phyloP scores from a whole-genome alignment of 2,888 invertebrate genomes.

The Synergus itoensis region DNA sequence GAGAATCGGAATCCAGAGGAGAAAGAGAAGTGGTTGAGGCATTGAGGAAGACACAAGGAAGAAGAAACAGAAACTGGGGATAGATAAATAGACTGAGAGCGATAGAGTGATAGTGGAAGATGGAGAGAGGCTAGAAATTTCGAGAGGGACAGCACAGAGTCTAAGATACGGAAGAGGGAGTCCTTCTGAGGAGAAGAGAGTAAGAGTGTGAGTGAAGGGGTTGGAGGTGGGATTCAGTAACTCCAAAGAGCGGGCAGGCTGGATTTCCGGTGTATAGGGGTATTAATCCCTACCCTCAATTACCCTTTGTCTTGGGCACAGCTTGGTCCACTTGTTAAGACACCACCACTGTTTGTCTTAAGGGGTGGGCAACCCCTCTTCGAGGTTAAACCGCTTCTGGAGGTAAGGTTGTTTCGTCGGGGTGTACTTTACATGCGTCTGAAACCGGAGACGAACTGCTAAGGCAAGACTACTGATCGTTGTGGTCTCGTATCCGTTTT shows the following conservation, averaged over 20 bases:
- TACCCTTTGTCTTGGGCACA: slow-evolving; percentile 78
- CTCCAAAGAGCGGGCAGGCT: slow-evolving; percentile 68
- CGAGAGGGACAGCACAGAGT: slow-evolving; percentile 51
- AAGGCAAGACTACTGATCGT: slow-evolving; percentile 76
- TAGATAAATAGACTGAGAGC: slow-evolving; percentile 45
- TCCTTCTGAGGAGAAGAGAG: slow-evolving; percentile 54
- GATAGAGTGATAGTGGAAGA: slow-evolving; percentile 45
- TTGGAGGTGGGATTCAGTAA: slow-evolving; percentile 60
- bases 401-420: slow-evolving; percentile 72
- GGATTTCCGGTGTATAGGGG: slow-evolving; percentile 77
- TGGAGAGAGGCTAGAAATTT: slow-evolving; percentile 51
- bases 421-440: slow-evolving; percentile 75
- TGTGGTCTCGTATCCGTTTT: slow-evolving; percentile 70
- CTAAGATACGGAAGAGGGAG: slow-evolving; percentile 50
- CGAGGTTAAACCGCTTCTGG: slow-evolving; percentile 58
- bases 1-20: slow-evolving; percentile 56
- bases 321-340: slow-evolving; percentile 79
- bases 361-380: slow-evolving; percentile 68
- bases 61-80: slow-evolving; percentile 39
- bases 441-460: slow-evolving; percentile 77
- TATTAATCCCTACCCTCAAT: slow-evolving; percentile 78
- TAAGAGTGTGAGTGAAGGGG: slow-evolving; percentile 50
- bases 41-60: slow-evolving; percentile 49
- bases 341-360: slow-evolving; percentile 78
- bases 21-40: slow-evolving; percentile 56